These are phyloP conservation scores for Galerucella nymphaeae DNA, from an alignment of 2,888 invertebrate species.

Conservation along the genomic window DNA sequence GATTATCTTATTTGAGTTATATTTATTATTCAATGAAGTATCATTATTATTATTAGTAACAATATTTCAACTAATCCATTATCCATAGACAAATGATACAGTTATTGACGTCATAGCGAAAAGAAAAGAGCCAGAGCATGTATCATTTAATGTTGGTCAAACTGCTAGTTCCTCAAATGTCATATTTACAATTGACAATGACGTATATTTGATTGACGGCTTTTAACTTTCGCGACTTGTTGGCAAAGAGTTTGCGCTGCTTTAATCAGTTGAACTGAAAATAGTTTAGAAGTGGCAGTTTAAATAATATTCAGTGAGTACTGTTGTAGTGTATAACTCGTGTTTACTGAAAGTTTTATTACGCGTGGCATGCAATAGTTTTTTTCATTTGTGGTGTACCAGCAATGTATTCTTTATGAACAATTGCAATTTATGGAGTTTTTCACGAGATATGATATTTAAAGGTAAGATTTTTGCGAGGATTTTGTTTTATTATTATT, in stretches of 20 bases:
- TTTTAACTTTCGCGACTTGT: slow-evolving; percentile 19
- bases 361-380: slow-evolving; percentile 27
- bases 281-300: slow-evolving; percentile 7
- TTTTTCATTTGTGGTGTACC: slow-evolving; percentile 17
- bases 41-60: no score
- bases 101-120: neutral
- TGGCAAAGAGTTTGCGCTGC: slow-evolving; percentile 28
- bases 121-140: no score
- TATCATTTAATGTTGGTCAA: neutral
- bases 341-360: slow-evolving; percentile 18
- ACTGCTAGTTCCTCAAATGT: neutral
- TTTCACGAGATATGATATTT: slow-evolving; percentile 23
- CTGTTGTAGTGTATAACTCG: neutral
- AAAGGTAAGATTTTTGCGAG: slow-evolving; percentile 11
- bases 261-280: slow-evolving; percentile 11
- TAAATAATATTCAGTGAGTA: slow-evolving; percentile 20
- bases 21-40: no score
- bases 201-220: slow-evolving; percentile 6
- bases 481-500: neutral
- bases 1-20: no score
- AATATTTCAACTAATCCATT: no score
- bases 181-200: neutral
- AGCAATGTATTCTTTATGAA: slow-evolving; percentile 18
- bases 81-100: neutral
- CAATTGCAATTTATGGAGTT: slow-evolving; percentile 20